Evolutionary conservation across 2,888 invertebrate species (phyloP).

Genomic region (Parnassius glacialis): DNA sequence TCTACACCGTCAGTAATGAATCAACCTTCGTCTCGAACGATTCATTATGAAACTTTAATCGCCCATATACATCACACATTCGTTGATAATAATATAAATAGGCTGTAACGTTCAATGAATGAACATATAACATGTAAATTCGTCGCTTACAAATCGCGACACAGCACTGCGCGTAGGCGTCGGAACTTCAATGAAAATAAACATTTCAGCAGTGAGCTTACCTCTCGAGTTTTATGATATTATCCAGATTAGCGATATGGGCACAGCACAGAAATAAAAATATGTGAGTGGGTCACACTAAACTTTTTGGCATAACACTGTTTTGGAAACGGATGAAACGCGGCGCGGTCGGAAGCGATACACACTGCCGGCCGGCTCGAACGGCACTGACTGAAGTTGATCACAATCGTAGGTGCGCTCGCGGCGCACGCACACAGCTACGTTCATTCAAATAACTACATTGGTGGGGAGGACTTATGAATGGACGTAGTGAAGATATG

Average conservation of each 20-base stretch:
- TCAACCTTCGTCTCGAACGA: conserved; percentile 45
- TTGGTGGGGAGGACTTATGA: conserved; percentile 73
- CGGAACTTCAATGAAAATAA: conserved; percentile 73
- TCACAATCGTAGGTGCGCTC: conserved; percentile 55
- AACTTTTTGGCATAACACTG: conserved; percentile 65
- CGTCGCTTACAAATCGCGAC: conserved; percentile 78
- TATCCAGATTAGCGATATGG: conserved; percentile 75
- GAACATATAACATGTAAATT: conserved; percentile 78
- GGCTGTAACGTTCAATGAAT: conserved; percentile 69
- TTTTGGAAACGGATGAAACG: conserved; percentile 42
- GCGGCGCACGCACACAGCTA: conserved; percentile 63
- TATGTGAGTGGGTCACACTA: conserved; percentile 58
- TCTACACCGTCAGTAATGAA: conserved; percentile 44
- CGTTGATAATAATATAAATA: conserved; percentile 73
- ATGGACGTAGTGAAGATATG: conserved; percentile 75
- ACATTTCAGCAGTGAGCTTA: conserved; percentile 57
- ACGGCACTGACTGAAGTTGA: conserved; percentile 56
- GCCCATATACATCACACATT: conserved; percentile 70
- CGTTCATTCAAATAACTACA: conserved; percentile 62
- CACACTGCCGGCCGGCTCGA: conserved; percentile 55
- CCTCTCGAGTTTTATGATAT: conserved; percentile 75
- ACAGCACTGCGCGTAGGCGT: conserved; percentile 72
- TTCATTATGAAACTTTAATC: conserved; percentile 56
- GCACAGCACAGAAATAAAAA: conserved; percentile 57
- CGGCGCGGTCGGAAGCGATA: conserved; percentile 47